Conservation (phyloP, 2,113 vertebrate species). For the Eulacestoma nigropectus region DNA sequence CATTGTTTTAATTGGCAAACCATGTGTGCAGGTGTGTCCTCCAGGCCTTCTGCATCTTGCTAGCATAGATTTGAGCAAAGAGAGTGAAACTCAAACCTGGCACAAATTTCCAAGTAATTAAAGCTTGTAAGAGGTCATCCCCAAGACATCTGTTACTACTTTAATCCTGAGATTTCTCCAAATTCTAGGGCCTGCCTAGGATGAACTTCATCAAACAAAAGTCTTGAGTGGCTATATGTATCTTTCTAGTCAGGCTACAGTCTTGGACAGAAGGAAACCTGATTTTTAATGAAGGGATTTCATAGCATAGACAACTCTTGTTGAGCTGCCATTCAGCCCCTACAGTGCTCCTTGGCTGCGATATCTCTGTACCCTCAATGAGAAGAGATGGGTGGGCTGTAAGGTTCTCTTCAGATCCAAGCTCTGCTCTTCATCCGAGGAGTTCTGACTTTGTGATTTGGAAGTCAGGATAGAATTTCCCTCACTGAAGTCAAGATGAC, state of each 20-base stretch:
- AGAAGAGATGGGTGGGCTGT: neutral
- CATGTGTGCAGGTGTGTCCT: neutral
- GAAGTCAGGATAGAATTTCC: neutral
- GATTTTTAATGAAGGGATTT: neutral
- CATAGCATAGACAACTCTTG: neutral
- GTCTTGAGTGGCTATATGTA: neutral
- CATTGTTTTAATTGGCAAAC: neutral
- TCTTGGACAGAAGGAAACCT: neutral
- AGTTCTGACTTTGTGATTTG: neutral
- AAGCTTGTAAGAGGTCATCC: neutral
- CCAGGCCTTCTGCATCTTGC: neutral
- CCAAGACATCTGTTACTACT: neutral
- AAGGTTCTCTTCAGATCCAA: neutral
- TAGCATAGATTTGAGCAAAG: neutral
- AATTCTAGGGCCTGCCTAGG: neutral
- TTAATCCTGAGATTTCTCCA: neutral
- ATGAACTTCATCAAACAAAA: neutral
- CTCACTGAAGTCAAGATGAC: neutral
- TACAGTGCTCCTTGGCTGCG: neutral
- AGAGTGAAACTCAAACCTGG: neutral
- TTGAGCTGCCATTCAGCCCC: neutral
- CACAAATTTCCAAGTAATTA: neutral
- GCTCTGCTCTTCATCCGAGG: neutral
- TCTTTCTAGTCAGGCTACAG: neutral
- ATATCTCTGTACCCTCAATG: neutral